Base-by-base conservation (phyloP, 1,140 invertebrate genomes). In the Sycophila sp. region DNA sequence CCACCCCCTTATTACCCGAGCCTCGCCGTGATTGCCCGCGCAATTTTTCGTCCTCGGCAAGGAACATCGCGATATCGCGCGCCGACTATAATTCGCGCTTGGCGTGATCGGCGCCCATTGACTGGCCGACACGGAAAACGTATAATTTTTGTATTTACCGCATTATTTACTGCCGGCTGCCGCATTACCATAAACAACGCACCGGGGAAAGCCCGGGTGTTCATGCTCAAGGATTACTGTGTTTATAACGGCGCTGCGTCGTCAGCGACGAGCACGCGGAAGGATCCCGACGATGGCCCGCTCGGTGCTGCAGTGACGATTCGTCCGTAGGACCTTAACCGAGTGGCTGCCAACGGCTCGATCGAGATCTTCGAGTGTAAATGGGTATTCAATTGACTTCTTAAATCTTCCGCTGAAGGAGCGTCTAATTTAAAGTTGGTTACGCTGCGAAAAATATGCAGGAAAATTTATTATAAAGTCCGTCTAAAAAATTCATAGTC, bases 151-250 rank as follows among this genome's bases (percentile, higher is more conserved):
- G 77, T 79, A 81, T 82, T 83, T 81, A 78, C 73, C 51, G 64
- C 77, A 80, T 80, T 84, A 85, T 85, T 83, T 84, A 83, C 83
- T 78, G 77, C 79, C 66, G 74, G 69, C 65, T 68, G 75, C 64
- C 65, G 77, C 77, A 85, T 83, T 84, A 84, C 79, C 83, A 84
- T 84, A 83, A 85, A 85, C 83, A 85, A 83, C 78, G 74, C 69
- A 73, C 76, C 64, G 77, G 77, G 80, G 81, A 84, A 81, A 45
- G 36, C 38, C 26, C 40, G 19, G 24, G 8, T 24, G 19, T 17
- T 19, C 3, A 24, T 34, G 19, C 5, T 7, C n/a, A 78, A 76
- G 79, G 79, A 85, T 85, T 85, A 83, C 77, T 77, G 82, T 83
- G 19, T 69, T 69, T 69, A n/a, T n/a, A 69, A 45, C 56, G 49